These are phyloP conservation scores for Hydrophis major DNA, from an alignment of 2,797 vertebrate genomes.

Conservation along the genomic window DNA sequence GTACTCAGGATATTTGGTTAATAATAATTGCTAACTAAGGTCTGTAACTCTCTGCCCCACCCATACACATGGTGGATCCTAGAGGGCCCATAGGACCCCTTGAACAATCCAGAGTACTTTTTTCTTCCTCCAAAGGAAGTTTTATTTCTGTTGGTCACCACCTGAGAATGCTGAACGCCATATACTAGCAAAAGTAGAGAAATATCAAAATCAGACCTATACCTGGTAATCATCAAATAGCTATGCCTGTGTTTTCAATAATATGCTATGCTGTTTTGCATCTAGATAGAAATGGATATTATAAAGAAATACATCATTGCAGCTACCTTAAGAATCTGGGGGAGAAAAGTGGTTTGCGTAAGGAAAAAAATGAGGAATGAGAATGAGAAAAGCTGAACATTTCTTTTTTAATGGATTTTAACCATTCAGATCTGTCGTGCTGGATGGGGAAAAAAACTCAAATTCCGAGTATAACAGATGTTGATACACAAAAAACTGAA, in stretches of 20 bases:
- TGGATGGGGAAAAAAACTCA: background rate
- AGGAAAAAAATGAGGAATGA: background rate
- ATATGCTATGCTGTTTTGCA: background rate
- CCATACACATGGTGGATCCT: background rate
- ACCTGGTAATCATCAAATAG: background rate
- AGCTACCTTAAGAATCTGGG: background rate
- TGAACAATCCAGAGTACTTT: background rate
- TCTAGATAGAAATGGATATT: background rate
- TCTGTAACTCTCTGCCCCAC: background rate
- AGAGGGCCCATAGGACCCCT: background rate
- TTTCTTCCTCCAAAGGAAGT: background rate
- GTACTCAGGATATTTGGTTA: slow-evolving; percentile 6
- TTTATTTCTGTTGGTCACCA: background rate
- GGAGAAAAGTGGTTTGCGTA: background rate
- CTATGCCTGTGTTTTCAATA: background rate
- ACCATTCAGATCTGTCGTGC: background rate
- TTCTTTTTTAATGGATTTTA: background rate
- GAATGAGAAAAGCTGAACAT: background rate
- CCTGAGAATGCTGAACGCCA: background rate
- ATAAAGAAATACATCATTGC: background rate
- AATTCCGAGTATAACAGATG: background rate
- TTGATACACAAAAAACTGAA: background rate
- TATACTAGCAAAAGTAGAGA: background rate
- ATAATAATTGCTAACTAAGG: slow-evolving; percentile 21
- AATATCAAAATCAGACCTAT: background rate